phyloP scores from a whole-genome alignment of 2,797 vertebrate species.

The Rhinogobio ventralis region DNA sequence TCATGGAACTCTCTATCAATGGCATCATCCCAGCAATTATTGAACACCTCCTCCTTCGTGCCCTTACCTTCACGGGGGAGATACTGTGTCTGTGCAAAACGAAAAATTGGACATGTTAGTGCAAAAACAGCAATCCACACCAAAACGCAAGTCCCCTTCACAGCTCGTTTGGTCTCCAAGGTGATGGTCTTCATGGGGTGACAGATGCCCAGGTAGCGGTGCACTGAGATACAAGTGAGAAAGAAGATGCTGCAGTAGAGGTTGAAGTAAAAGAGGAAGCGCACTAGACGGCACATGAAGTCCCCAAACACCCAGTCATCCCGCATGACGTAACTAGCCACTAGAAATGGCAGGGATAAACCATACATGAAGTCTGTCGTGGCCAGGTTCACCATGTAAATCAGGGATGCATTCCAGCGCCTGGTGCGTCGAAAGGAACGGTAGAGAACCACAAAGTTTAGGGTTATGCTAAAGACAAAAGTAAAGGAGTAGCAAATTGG shows the following conservation, averaged over 20 bases:
- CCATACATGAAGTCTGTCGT: constrained; percentile 88
- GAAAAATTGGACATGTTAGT: constrained; percentile 83
- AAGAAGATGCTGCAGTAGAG: constrained; percentile 87
- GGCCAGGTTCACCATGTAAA: constrained; percentile 88
- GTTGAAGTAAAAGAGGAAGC: constrained; percentile 88
- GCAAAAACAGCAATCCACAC: constrained; percentile 83
- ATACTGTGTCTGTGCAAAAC: constrained; percentile 80
- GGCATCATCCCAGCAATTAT: constrained; percentile 84
- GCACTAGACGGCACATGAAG: constrained; percentile 86
- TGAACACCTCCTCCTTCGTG: constrained; percentile 66
- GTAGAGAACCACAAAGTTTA: constrained; percentile 83
- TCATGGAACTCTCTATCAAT: constrained; percentile 80
- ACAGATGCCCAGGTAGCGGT: constrained; percentile 85
- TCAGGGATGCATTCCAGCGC: constrained; percentile 83
- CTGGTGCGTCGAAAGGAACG: constrained; percentile 78
- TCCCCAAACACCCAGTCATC: constrained; percentile 86
- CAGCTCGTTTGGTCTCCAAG: constrained; percentile 80
- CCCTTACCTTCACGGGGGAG: constrained; percentile 64
- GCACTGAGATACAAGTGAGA: constrained; percentile 84
- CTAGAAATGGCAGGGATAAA: constrained; percentile 83
- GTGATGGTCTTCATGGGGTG: constrained; percentile 85
- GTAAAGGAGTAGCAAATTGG: constrained; percentile 85
- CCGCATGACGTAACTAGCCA: constrained; percentile 83
- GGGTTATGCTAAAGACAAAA: constrained; percentile 81
- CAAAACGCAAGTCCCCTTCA: constrained; percentile 77